Conservation (phyloP, 2,797 vertebrate species). For the Typhlichthys eigenmanni region DNA sequence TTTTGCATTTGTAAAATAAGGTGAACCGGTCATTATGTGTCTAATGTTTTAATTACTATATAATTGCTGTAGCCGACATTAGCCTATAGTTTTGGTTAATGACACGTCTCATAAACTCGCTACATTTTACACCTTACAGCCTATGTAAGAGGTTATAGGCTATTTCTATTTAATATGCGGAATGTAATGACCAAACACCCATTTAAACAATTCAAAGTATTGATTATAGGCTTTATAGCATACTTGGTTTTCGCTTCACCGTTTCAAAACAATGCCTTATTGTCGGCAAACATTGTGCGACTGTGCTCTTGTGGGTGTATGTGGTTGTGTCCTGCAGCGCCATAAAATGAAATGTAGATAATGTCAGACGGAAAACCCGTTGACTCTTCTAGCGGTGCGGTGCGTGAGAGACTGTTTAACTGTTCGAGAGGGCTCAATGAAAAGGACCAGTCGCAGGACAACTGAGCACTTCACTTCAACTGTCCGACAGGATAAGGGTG, state of each 20-base stretch:
- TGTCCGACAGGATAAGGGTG: slow-evolving; percentile 51
- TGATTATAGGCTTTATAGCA: neutral
- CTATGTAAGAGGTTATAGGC: too few relatives aligned
- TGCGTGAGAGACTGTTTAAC: slow-evolving; percentile 75
- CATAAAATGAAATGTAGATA: slow-evolving; percentile 67
- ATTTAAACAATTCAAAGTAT: too few relatives aligned
- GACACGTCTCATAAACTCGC: too few relatives aligned
- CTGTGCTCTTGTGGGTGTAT: slow-evolving; percentile 20
- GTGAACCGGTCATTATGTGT: neutral
- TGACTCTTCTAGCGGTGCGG: slow-evolving; percentile 71
- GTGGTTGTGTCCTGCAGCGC: slow-evolving; percentile 44
- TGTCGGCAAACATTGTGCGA: slow-evolving; percentile 29
- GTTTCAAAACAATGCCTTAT: neutral
- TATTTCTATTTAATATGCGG: too few relatives aligned
- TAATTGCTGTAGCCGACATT: too few relatives aligned
- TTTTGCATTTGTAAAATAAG: neutral
- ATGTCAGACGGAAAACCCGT: slow-evolving; percentile 79
- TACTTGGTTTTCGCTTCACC: slow-evolving; percentile 1
- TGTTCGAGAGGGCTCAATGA: slow-evolving; percentile 83
- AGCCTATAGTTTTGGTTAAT: too few relatives aligned
- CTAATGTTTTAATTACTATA: neutral
- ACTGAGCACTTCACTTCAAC: slow-evolving; percentile 48
- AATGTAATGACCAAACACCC: neutral
- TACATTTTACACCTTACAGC: too few relatives aligned
- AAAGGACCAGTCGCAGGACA: slow-evolving; percentile 74